These are phyloP conservation scores for Phrynocephalus versicolor DNA, from an alignment of 2,113 vertebrate genomes.

Conservation along the genomic window DNA sequence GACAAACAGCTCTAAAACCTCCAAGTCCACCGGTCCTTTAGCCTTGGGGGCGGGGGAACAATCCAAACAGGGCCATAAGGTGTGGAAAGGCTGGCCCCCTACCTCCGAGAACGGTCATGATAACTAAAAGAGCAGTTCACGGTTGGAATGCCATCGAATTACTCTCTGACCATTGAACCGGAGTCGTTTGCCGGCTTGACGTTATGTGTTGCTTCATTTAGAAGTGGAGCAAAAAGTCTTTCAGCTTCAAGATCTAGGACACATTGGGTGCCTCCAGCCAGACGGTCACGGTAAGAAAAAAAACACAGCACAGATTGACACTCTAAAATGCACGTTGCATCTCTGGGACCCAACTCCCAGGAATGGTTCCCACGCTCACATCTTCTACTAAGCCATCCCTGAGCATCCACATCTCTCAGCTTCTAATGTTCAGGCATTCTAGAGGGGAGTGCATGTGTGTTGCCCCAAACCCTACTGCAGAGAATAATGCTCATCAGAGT, in stretches of 20 bases:
- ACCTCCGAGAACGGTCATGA: not conserved
- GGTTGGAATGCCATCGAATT: not conserved
- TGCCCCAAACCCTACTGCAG: too few species aligned
- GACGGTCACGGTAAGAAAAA: not conserved
- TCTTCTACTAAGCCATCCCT: not conserved
- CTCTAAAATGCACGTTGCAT: not conserved
- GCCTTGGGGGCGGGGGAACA: not conserved
- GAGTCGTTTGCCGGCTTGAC: not conserved
- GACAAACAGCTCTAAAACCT: slow-evolving; percentile 47
- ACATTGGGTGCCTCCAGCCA: not conserved
- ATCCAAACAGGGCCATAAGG: too few species aligned
- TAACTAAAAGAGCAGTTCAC: not conserved
- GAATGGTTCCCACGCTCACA: too few species aligned
- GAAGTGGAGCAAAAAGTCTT: not conserved
- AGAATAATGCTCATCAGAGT: too few species aligned
- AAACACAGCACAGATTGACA: not conserved
- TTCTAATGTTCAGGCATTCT: too few species aligned
- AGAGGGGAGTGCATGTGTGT: too few species aligned
- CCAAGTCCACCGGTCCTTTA: slow-evolving; percentile 31
- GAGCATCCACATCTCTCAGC: too few species aligned
- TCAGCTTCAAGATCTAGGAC: not conserved
- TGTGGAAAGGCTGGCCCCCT: not conserved
- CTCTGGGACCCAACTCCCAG: not conserved
- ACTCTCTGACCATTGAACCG: not conserved
- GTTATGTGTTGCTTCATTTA: not conserved